Base-by-base conservation (phyloP, 2,888 invertebrate species). In the Hecatera dysodea region DNA sequence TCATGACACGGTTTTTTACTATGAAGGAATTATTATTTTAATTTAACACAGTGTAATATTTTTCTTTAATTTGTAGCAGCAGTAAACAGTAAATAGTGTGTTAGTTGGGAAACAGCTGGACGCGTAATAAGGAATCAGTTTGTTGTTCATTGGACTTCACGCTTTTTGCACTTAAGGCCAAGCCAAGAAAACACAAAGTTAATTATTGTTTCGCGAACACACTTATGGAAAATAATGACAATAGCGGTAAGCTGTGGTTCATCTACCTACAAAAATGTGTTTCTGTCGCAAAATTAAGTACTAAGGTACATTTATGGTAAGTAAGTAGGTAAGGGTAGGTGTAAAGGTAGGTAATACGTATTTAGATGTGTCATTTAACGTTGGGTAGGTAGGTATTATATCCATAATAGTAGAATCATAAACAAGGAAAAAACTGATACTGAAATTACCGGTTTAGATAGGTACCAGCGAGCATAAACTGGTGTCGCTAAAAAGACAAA, bases 151-250 rank as follows among this genome's bases (percentile, higher is more conserved):
- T 87, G 85, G 86, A 81, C 86, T 88, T 90, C 89, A 90, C 88
- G 86, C 80, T 90, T 91, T 92, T 92, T 91, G 91, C 90, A 89
- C 85, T 91, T 90, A 92, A 91, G 90, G 91, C 86, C 88, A 89
- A 89, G 91, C 87, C 88, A 89, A 89, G 87, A 64, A 81, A 67
- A 61, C 81, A 67, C 76, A 81, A 74, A 59, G 67, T 63, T 76
- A 80, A 76, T 81, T 72, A 82, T 73, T 61, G 77, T 82, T 83
- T 84, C 65, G 72, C 71, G 67, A 74, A 65, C 61, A 63, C 46
- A 62, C 56, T 67, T 44, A 67, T 64, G 64, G 73, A 52, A 81
- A 85, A 83, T 80, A 71, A 63, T 62, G 33, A 27, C 46, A 27
- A 42, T 42, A 39, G 15, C 52, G 48, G 50, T 22, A 39, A 33